Evolutionary conservation across 2,113 vertebrate genomes (phyloP).

Genomic region (Maccullochella peelii): DNA sequence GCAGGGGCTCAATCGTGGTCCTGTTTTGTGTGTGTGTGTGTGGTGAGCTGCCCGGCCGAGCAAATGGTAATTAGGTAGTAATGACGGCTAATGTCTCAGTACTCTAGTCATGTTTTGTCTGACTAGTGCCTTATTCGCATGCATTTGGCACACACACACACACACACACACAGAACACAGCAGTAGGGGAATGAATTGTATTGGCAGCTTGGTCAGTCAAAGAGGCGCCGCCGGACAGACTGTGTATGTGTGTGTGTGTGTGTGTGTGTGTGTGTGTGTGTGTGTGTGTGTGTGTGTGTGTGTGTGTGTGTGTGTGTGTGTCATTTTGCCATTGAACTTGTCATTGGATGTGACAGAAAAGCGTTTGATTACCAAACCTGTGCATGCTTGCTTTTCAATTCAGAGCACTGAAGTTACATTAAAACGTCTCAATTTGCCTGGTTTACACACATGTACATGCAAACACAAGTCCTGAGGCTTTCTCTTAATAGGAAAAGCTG

Average conservation of each 20-base stretch:
- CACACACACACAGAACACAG: conserved; percentile 45
- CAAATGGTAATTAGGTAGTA: conserved; percentile 73
- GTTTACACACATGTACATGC: conserved; percentile 15
- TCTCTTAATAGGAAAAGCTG: conserved; percentile 35
- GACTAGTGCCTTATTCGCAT: conserved; percentile 75
- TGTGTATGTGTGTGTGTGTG: conserved; percentile 46
- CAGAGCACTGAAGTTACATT: conserved; percentile 29
- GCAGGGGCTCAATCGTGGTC: not conserved
- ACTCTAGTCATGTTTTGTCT: conserved; percentile 79
- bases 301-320: not conserved
- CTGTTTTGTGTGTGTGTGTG: conserved; percentile 28
- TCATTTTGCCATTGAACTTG: conserved; percentile 27
- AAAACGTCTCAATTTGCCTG: conserved; percentile 11
- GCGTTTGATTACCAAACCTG: conserved; percentile 51
- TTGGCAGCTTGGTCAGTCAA: conserved; percentile 78
- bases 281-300: not conserved
- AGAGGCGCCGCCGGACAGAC: conserved; percentile 73
- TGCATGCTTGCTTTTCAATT: conserved; percentile 28
- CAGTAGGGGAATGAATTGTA: conserved; percentile 68
- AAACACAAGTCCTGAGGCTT: not conserved
- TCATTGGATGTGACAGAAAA: conserved; percentile 47
- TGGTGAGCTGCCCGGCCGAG: conserved; percentile 55
- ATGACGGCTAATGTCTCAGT: conserved; percentile 65
- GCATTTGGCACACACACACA: conserved; percentile 46
- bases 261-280: conserved; percentile 44